phyloP scores from a whole-genome alignment of 2,797 vertebrate species.

The Carcharodon carcharias region DNA sequence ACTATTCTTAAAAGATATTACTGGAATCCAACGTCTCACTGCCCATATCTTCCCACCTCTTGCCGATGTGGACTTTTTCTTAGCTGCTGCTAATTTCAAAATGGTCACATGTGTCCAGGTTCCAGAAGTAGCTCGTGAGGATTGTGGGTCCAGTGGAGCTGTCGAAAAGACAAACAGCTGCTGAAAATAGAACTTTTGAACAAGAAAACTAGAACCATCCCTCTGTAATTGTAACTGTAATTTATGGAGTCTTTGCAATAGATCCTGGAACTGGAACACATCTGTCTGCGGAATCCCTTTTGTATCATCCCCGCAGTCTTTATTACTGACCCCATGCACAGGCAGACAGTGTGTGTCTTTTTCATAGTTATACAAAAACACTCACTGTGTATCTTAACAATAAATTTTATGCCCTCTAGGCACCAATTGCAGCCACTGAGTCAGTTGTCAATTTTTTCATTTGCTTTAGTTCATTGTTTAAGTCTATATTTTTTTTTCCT shows the following conservation, averaged over 20 bases:
- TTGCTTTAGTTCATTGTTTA: neutral
- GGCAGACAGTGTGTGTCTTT: neutral
- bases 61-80: neutral
- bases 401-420: neutral
- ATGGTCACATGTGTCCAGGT: neutral
- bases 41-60: neutral
- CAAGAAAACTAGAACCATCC: neutral
- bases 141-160: neutral
- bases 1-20: neutral
- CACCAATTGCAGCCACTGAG: neutral
- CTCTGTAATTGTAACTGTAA: neutral
- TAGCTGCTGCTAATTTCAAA: neutral
- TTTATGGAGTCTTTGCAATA: neutral
- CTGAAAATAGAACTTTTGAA: neutral
- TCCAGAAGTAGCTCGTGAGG: neutral
- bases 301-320: neutral
- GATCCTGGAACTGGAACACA: neutral
- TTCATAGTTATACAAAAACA: neutral
- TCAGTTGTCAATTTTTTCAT: neutral
- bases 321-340: neutral
- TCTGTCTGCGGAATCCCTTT: neutral
- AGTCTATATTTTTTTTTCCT: neutral
- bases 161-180: neutral
- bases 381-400: neutral
- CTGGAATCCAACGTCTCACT: neutral